These are phyloP conservation scores for Danio albolineatus DNA, from an alignment of 2,797 vertebrate species.

Conservation along the genomic window DNA sequence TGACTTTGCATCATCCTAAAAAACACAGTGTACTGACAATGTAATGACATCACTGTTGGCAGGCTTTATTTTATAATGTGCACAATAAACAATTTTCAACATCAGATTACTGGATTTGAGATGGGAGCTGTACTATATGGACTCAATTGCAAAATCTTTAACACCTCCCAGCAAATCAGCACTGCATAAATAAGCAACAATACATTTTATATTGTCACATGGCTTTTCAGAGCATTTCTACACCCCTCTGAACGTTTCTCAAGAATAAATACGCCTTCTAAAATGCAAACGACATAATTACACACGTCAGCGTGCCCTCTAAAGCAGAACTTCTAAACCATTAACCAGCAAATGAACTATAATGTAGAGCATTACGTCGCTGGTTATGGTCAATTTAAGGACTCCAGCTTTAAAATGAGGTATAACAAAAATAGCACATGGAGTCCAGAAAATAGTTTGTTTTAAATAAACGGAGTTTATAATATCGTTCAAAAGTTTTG, in stretches of 20 bases:
- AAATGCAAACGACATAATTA: constrained; percentile 16
- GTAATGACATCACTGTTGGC: too few species aligned
- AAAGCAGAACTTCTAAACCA: neutral
- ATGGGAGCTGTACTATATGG: too few species aligned
- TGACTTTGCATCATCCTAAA: too few species aligned
- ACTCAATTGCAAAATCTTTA: neutral
- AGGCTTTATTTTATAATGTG: too few species aligned
- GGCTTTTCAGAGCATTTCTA: neutral
- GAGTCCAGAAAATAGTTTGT: constrained; percentile 2
- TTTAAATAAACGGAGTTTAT: neutral
- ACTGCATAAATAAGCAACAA: neutral
- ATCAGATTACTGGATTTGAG: too few species aligned
- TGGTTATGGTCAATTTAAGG: constrained; percentile 12
- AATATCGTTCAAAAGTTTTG: too few species aligned
- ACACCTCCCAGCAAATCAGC: neutral
- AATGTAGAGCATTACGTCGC: neutral
- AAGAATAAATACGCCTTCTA: constrained; percentile 20
- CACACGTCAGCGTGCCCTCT: neutral
- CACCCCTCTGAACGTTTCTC: neutral
- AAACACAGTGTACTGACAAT: too few species aligned
- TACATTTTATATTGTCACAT: neutral
- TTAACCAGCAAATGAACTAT: constrained; percentile 31
- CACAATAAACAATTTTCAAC: too few species aligned
- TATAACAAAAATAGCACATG: constrained; percentile 14
- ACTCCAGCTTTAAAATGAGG: constrained; percentile 32